Base-by-base conservation (phyloP, 2,797 vertebrate genomes). In the Phalloptychus januarius region DNA sequence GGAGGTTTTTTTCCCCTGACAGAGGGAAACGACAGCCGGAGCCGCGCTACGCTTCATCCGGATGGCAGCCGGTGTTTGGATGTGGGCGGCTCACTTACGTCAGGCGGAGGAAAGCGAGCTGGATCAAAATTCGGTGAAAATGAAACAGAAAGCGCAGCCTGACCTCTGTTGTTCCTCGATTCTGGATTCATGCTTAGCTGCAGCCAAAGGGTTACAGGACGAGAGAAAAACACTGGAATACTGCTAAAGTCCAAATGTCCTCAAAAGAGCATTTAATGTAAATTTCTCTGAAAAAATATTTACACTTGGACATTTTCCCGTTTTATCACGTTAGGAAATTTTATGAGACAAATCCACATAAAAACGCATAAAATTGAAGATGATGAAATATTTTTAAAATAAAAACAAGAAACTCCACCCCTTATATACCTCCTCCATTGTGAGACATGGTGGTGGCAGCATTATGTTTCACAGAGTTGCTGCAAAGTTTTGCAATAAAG, bases 171-270 rank as follows among this genome's bases (percentile, higher is more conserved):
- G 84, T 85, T 90, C 82, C 85, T 78, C 81, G 86, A 86, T 90
- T 82, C 86, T 90, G 81, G 87, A 94, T 90, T 88, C 86, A 79
- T 42, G 86, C 87, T 94, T 89, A 90, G 93, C 93, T 90, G 91
- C 91, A 93, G 93, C 89, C 88, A 83, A 93, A 77, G 48, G 36
- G 80, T 76, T 76, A 78, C 79, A 52, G 79, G 83, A 84, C 72
- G 58, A 83, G 81, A 87, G 83, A 54, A 85, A 86, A 83, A 85
- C 86, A 79, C 85, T 83, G 82, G 54, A 80, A 78, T 15, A 74
- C 61, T 87, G 85, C 87, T 65, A 23, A 25, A 40, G 16, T 8
- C 61, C 23, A 25, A 18, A 40, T 23, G 18, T 25, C 20, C 36
- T 40, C 20, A 25, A 82, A 88, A 88, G 85, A 86, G 74, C 80